Base-by-base conservation (phyloP, 1,140 invertebrate genomes). In the Eurosta solidaginis region DNA sequence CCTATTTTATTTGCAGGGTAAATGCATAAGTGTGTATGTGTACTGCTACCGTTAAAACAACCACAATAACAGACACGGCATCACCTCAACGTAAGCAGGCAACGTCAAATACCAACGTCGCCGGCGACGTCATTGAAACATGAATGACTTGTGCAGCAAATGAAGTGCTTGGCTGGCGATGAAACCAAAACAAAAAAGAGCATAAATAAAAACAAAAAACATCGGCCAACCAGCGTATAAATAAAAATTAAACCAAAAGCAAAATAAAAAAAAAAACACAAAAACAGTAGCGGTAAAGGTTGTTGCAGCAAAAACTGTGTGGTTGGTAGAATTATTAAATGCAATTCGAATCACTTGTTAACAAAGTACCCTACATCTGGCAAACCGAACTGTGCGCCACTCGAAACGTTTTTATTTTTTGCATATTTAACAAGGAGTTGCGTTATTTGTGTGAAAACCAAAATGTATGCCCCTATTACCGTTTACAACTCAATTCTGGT, bases 131-230 rank as follows among this genome's bases (percentile, higher is more conserved):
- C 74, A 50, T 75, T 50, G 74, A 75, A 68, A 68, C 59, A 68
- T 85, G 84, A 85, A 85, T 85, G 84, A 85, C 84, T 85, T 85
- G 82, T 83, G 84, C 81, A 85, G 84, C 84, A 85, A 85, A 85
- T 85, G 84, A 85, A 85, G 84, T 85, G 84, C 84, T 82, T 79
- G 79, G 79, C 27, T 45, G 22, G 42, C 73, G 29, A 75, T 49
- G 42, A 49, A 75, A 75, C 22, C 17, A 27, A 54, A 68, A 68
- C 29, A 42, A 40, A 68, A n/a, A 68, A 42, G 59, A 36, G 33
- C 50, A 77, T 29, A 36, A 33, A 59, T 22, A 12, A 17, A 50
- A 49, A 33, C 47, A 50, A 59, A n/a, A 52, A 77, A 59, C 76
- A 77, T 45, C 74, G 50, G 29, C 74, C 74, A 44, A 59, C 50